Evolutionary conservation across 2,113 vertebrate species (phyloP).

Genomic region (Carassius auratus): DNA sequence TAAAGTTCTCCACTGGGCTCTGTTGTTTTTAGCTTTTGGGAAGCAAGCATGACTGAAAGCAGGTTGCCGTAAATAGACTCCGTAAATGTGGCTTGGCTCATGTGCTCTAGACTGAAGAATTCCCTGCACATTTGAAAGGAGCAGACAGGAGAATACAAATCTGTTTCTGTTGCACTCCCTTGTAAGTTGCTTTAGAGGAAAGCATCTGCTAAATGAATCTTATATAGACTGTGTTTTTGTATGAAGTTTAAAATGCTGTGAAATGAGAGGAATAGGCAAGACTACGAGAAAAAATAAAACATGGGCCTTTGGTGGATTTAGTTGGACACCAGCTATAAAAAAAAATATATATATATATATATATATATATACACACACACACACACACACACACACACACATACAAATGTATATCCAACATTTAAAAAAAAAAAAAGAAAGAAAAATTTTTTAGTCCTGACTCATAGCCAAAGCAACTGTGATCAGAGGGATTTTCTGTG

Average conservation of each 20-base stretch:
- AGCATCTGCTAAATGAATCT: neutral
- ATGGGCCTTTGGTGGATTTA: neutral
- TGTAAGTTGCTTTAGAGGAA: neutral
- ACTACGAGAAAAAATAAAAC: neutral
- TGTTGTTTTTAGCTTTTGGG: constrained; percentile 57
- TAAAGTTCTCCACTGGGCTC: constrained; percentile 40
- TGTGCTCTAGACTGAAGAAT: constrained; percentile 6
- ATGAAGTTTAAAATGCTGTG: neutral
- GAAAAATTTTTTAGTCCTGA: too few species aligned
- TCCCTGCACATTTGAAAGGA: constrained; percentile 7
- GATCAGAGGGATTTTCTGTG: too few species aligned
- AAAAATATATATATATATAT: too few species aligned
- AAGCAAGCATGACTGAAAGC: constrained; percentile 41
- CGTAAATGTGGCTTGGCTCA: constrained; percentile 41
- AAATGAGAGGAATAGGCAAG: neutral
- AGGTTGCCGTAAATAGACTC: constrained; percentile 49
- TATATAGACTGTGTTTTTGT: neutral
- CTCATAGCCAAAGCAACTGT: too few species aligned
- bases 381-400: too few species aligned
- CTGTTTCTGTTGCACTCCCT: neutral
- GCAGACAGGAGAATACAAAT: neutral
- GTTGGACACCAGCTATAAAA: neutral
- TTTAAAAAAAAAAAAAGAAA: too few species aligned
- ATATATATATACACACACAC: too few species aligned
- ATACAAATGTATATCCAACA: too few species aligned